A percentile compares a stretch with the other conserved stretches of the same genome.
phyloP scores from a whole-genome alignment of 2,888 invertebrate genomes.

The Sericinus montela region DNA sequence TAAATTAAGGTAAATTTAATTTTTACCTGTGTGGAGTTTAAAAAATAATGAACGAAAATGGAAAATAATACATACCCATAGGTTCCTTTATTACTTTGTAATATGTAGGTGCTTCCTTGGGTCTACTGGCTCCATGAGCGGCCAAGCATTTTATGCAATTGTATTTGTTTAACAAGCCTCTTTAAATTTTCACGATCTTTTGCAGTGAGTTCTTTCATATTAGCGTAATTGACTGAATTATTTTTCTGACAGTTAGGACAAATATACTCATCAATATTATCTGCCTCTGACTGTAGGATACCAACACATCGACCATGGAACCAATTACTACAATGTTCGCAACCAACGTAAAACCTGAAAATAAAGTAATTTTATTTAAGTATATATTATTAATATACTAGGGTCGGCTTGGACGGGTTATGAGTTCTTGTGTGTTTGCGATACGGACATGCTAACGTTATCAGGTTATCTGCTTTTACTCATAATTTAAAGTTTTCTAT shows the following conservation, averaged over 20 bases:
- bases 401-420: too few relatives aligned
- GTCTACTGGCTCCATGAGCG: conserved; percentile 98
- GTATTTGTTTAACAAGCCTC: conserved; percentile 92
- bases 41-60: too few relatives aligned
- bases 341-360: conserved; percentile 97
- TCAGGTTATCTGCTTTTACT: too few relatives aligned
- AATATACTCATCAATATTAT: conserved; percentile 96
- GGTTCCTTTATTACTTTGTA: conserved; percentile 97
- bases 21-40: too few relatives aligned
- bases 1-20: too few relatives aligned
- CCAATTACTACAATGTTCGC: conserved; percentile 99
- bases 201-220: conserved; percentile 89
- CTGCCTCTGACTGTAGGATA: conserved; percentile 94
- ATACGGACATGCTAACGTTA: too few relatives aligned
- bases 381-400: too few relatives aligned
- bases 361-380: too few relatives aligned
- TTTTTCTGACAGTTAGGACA: conserved; percentile 97
- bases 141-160: conserved; percentile 98
- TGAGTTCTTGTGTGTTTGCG: too few relatives aligned
- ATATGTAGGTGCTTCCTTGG: conserved; percentile 98
- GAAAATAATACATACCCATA: conserved; percentile 85
- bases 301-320: conserved; percentile 99
- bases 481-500: too few relatives aligned
- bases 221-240: conserved; percentile 92
- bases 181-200: conserved; percentile 91